These are phyloP conservation scores for Labeo calbasu DNA, from an alignment of 2,797 vertebrate species.

Conservation along the genomic window DNA sequence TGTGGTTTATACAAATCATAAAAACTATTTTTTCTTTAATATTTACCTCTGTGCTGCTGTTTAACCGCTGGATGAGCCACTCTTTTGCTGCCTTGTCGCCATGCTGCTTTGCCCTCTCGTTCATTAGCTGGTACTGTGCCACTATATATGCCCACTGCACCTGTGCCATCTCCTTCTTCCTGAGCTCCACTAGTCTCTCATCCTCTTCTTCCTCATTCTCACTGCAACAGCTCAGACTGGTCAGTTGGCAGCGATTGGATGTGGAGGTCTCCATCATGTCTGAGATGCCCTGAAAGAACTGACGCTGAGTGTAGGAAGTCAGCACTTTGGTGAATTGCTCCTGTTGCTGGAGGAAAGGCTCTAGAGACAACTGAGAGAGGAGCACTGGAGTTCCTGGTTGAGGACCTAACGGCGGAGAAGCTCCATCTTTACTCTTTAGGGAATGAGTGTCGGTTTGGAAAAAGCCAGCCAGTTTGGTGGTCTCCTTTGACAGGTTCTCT, in stretches of 20 bases:
- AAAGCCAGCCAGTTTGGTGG: slow-evolving; percentile 74
- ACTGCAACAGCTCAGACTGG: slow-evolving; percentile 74
- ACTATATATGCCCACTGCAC: slow-evolving; percentile 85
- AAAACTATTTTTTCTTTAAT: neutral
- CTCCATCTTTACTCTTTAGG: slow-evolving; percentile 53
- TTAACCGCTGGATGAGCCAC: slow-evolving; percentile 80
- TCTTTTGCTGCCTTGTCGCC: slow-evolving; percentile 77
- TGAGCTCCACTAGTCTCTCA: slow-evolving; percentile 68
- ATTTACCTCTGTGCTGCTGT: slow-evolving; percentile 71
- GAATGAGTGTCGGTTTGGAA: slow-evolving; percentile 64
- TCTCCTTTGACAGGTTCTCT: slow-evolving; percentile 73
- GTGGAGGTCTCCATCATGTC: slow-evolving; percentile 80
- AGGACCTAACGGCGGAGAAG: slow-evolving; percentile 17
- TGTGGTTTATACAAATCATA: neutral
- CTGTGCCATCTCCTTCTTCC: slow-evolving; percentile 80
- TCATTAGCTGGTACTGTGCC: slow-evolving; percentile 84
- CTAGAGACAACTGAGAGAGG: slow-evolving; percentile 82
- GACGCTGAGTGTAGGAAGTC: slow-evolving; percentile 76
- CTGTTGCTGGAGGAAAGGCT: slow-evolving; percentile 83
- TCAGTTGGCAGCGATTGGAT: slow-evolving; percentile 78
- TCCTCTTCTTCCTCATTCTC: slow-evolving; percentile 64
- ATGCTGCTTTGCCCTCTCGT: slow-evolving; percentile 78
- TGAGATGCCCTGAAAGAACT: slow-evolving; percentile 78
- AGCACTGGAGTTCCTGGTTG: slow-evolving; percentile 67
- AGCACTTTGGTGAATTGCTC: slow-evolving; percentile 86